phyloP scores from a whole-genome alignment of 2,888 invertebrate species.

The Lomographa bimaculata region DNA sequence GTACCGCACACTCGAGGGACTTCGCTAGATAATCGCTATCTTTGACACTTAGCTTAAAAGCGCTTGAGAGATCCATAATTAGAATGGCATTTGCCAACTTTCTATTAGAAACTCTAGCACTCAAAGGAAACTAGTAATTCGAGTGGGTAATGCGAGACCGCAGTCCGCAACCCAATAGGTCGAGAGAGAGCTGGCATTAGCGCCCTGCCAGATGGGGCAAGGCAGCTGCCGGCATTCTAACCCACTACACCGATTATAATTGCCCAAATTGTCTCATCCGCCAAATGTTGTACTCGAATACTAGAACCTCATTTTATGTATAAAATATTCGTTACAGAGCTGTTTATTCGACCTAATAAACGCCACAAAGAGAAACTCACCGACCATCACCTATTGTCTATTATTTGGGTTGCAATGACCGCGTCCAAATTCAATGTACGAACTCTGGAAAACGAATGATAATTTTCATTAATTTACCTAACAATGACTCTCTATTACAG shows the following conservation, averaged over 20 bases:
- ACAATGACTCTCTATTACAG: constrained; percentile 64
- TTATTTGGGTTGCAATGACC: constrained; percentile 33
- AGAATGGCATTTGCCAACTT: constrained; percentile 26
- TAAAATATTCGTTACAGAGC: constrained; percentile 14
- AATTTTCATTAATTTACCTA: constrained; percentile 68
- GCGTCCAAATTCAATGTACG: constrained; percentile 40
- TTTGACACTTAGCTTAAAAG: constrained; percentile 32
- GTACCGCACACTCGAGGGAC: constrained; percentile 22
- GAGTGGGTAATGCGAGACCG: constrained; percentile 61
- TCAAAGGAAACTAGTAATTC: constrained; percentile 55
- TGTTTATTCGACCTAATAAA: constrained; percentile 11
- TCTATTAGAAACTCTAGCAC: constrained; percentile 56
- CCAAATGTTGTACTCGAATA: constrained; percentile 62
- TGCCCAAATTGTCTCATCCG: constrained; percentile 60
- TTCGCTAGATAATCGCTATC: constrained; percentile 32
- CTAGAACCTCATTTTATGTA: constrained; percentile 12
- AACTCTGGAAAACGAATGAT: constrained; percentile 48
- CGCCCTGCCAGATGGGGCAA: constrained; percentile 61
- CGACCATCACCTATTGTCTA: constrained; percentile 37
- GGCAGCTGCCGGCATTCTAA: constrained; percentile 73
- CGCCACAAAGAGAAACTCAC: constrained; percentile 20
- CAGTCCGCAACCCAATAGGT: constrained; percentile 67
- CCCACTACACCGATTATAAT: constrained; percentile 75
- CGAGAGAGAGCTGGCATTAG: constrained; percentile 40
- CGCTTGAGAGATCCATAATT: constrained; percentile 21